These are phyloP conservation scores for Hippocampus mohnikei DNA, from an alignment of 2,113 vertebrate genomes.

Conservation along the genomic window DNA sequence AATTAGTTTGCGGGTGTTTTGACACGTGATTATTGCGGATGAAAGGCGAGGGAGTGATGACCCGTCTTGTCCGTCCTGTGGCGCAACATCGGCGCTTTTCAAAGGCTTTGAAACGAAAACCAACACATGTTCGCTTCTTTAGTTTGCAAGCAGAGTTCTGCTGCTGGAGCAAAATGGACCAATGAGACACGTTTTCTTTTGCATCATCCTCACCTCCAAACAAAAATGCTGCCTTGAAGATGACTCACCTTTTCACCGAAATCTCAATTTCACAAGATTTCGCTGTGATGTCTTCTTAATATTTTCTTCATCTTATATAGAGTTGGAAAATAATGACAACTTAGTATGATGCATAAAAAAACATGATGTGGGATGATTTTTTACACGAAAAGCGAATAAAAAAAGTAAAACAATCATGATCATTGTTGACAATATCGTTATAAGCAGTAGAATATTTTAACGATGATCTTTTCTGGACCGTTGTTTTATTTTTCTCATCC, in stretches of 20 bases:
- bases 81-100: background rate
- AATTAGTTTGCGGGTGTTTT: constrained; percentile 82
- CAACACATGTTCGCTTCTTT: constrained; percentile 49
- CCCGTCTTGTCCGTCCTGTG: constrained; percentile 48
- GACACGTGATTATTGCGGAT: constrained; percentile 79
- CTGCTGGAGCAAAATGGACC: constrained; percentile 24
- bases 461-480: background rate
- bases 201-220: background rate
- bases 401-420: background rate
- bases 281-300: background rate
- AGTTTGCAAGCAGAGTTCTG: background rate
- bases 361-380: background rate
- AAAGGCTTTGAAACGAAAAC: constrained; percentile 73
- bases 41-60: constrained; percentile 71
- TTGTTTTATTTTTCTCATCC: background rate
- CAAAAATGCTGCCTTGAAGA: background rate
- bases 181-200: constrained; percentile 22
- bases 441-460: background rate
- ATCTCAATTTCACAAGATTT: background rate
- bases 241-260: background rate
- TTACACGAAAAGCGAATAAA: background rate
- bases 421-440: background rate
- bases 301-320: background rate
- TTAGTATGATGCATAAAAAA: background rate
- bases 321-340: background rate